Evolutionary conservation across 2,888 invertebrate genomes (phyloP), one percentile per base, ranked within the genome.

Genomic region (Xestia ashworthii): DNA sequence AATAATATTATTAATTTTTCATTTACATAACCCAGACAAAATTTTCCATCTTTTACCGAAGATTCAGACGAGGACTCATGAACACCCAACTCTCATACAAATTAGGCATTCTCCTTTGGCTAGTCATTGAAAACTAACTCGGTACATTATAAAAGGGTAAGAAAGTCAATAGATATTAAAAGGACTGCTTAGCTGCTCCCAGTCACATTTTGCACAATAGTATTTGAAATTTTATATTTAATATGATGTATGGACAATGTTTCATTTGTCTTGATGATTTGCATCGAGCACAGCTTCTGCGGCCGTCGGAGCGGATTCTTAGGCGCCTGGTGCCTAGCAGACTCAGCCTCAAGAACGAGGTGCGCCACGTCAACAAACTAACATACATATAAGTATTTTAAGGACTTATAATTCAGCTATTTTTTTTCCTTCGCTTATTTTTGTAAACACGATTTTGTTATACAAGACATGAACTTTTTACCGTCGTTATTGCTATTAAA

Each of bases 371-470:
- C 11, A 32, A 32, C 60, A 19, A 16, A 19, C n/a, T 16, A 25
- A 5, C 25, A 44, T 69, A 32, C 1, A 32, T 32, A 2, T 32
- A 55, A 55, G 19, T 70, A 60, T 44, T 46, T 44, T 71, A 58
- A 22, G 58, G 60, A 44, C 22, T 32, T 38, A 19, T 25, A 22
- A 71, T 58, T 25, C 60, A 32, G 64, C 64, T 11, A 38, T n/a
- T 22, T 48, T n/a, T 65, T 72, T 64, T 64, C 1, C 19, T 64
- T 38, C n/a, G 71, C 71, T 71, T 71, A 19, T 25, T 55, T 25
- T 55, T 48, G 48, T 48, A 46, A 5, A 32, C 32, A 32, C 3
- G 32, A 44, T 44, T 9, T 44, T 44, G 9, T 69, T 46, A 46
- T 46, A 12, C 12, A 46, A 12, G 46, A 46, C 46, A 46, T 46